Evolutionary conservation across 2,113 vertebrate species (phyloP).

Genomic region (Esox niger): DNA sequence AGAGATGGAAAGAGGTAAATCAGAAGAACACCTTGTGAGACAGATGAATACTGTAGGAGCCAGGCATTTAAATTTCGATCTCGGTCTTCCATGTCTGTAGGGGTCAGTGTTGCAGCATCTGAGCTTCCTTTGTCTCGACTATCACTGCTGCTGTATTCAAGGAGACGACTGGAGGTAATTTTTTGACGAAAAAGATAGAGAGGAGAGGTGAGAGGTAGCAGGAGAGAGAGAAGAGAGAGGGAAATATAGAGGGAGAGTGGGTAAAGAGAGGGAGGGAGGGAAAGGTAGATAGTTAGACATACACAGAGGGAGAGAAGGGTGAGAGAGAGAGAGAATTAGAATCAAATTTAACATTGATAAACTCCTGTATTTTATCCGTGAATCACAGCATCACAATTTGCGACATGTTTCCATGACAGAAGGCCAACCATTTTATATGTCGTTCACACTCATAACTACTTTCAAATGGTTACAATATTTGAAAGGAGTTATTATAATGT

Average conservation of each 20-base stretch:
- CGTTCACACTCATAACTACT: no score
- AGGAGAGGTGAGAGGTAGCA: background rate
- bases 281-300: background rate
- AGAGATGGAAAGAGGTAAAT: background rate
- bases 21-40: no score
- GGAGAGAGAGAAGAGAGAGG: background rate
- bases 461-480: no score
- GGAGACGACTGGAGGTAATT: conserved; percentile 19
- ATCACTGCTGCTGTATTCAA: conserved; percentile 16
- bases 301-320: no score
- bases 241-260: background rate
- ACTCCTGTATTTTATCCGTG: no score
- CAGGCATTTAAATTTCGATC: background rate
- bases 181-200: background rate
- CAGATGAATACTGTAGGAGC: no score
- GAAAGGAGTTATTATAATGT: no score
- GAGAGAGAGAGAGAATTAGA: no score
- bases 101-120: conserved; percentile 30
- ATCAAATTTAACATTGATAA: no score
- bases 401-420: no score
- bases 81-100: background rate
- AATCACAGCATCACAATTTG: no score
- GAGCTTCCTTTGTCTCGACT: conserved; percentile 17
- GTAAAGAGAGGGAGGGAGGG: conserved; percentile 6
- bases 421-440: no score